phyloP scores from a whole-genome alignment of 35 echinoderm and acorn worm species.

The Patiria miniata region DNA sequence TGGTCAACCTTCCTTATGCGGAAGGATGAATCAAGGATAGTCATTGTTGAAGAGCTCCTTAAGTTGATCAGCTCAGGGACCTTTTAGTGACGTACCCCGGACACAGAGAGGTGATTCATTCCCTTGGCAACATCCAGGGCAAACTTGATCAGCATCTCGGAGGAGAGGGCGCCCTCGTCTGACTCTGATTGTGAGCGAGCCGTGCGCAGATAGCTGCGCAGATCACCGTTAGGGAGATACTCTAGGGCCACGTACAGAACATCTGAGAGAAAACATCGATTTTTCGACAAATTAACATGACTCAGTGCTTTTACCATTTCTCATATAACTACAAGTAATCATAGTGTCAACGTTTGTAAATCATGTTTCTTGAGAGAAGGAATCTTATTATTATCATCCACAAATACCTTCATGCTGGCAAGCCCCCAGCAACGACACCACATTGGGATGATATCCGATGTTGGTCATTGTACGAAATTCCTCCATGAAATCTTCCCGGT shows the following conservation, averaged over 20 bases:
- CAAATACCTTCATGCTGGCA: neutral
- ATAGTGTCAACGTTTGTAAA: too few species aligned
- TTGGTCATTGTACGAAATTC: too few species aligned
- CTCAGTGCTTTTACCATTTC: too few species aligned
- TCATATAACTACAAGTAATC: too few species aligned
- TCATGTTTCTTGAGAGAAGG: too few species aligned
- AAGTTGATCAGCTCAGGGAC: too few species aligned
- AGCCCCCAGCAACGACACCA: neutral
- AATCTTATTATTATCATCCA: too few species aligned
- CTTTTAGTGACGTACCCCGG: neutral
- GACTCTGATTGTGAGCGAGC: neutral
- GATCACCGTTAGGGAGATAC: neutral
- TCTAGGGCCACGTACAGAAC: neutral
- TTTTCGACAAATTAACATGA: too few species aligned
- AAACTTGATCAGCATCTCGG: neutral
- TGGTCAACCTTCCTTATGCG: neutral
- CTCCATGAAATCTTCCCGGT: too few species aligned
- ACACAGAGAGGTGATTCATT: neutral
- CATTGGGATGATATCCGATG: too few species aligned
- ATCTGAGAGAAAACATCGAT: too few species aligned
- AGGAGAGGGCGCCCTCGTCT: neutral
- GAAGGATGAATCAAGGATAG: neutral
- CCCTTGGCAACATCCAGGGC: neutral
- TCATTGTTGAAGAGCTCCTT: neutral
- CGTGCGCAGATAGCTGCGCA: neutral